Evolutionary conservation across 2,113 vertebrate species (phyloP).

Genomic region (Athene cunicularia): DNA sequence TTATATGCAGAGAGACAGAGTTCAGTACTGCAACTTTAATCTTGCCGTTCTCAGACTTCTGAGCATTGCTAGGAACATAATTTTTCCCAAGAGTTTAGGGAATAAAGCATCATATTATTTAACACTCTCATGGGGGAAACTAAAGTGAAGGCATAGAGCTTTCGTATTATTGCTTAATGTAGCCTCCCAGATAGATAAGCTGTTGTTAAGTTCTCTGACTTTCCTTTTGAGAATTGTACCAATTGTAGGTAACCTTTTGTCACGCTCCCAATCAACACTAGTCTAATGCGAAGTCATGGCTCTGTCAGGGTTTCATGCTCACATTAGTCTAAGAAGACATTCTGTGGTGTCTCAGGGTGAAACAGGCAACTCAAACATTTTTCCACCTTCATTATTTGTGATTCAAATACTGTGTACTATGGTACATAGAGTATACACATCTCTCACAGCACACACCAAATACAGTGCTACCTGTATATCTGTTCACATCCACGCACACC

Average conservation of each 20-base stretch:
- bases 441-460: neutral
- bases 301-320: neutral
- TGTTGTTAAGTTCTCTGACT: neutral
- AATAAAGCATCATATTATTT: neutral
- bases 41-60: neutral
- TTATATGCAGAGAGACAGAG: neutral
- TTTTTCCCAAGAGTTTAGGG: neutral
- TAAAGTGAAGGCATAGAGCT: neutral
- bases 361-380: neutral
- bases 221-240: neutral
- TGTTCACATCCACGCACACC: neutral
- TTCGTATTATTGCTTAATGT: neutral
- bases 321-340: neutral
- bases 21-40: neutral
- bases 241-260: neutral
- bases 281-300: neutral
- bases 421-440: neutral
- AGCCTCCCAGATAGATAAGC: neutral
- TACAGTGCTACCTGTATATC: neutral
- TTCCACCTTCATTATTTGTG: neutral
- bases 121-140: neutral
- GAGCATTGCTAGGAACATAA: neutral
- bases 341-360: neutral
- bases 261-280: neutral
- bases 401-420: neutral